Conservation (phyloP, 2,797 vertebrate species). For the Dendrocincla tyrannina region DNA sequence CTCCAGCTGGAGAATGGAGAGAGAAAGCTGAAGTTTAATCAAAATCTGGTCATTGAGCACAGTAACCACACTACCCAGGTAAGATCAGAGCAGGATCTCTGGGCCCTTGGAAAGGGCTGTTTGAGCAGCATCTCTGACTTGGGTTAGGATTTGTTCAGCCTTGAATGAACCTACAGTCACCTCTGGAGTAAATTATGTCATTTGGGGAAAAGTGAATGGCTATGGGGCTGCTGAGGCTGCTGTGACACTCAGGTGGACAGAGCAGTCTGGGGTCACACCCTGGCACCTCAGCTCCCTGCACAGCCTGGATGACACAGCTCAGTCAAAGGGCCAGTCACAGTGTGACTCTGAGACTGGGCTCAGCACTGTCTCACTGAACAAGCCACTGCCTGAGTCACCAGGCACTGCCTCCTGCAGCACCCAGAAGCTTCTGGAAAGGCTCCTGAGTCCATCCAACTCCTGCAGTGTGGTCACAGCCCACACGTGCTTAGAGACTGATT, state of each 20-base stretch:
- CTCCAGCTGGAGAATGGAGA: conserved; percentile 66
- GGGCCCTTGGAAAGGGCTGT: background rate
- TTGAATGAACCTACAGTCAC: background rate
- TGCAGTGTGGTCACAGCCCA: background rate
- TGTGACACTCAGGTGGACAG: background rate
- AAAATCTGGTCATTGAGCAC: conserved; percentile 83
- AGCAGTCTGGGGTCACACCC: background rate
- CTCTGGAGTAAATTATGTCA: background rate
- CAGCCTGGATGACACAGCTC: background rate
- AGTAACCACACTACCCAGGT: conserved; percentile 86
- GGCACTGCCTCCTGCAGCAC: background rate
- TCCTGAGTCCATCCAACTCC: rapidly evolving
- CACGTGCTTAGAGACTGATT: background rate
- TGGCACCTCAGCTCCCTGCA: background rate
- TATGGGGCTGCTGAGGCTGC: background rate
- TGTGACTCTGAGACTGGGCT: background rate
- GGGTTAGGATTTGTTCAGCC: background rate
- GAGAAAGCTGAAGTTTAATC: conserved; percentile 80
- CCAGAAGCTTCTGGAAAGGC: background rate
- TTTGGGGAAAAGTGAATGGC: background rate
- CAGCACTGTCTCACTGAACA: background rate
- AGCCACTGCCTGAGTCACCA: background rate
- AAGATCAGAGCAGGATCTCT: background rate
- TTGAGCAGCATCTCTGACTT: background rate
- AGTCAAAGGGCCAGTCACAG: background rate